Base-by-base conservation (phyloP, 1,140 invertebrate genomes). In the Kradibia gibbosae region DNA sequence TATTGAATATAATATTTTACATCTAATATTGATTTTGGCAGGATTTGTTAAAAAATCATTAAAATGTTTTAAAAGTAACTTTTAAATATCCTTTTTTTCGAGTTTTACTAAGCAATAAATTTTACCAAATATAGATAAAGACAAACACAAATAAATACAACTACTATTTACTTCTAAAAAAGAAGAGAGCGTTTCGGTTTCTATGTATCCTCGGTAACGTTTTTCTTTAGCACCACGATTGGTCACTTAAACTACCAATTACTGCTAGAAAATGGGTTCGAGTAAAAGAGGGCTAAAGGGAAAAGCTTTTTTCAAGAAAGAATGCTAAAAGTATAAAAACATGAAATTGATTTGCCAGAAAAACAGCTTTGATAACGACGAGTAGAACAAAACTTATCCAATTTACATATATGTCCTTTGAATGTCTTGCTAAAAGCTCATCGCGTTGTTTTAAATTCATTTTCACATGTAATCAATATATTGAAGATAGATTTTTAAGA, bases 231-330 rank as follows among this genome's bases (percentile, higher is more conserved):
- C 22, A 22, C 39, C 34, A 20, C 13, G 17, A 55, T 79, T 55
- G 53, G 34, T 39, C 76, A 72, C 34, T 79, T 71, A 57, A 42
- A 36, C 65, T 57, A 78, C 39, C 57, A 57, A 67, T 78, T 67
- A 17, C 8, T 1, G 42, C 1, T 25, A 48, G 17, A 65, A 45
- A 65, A 77, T 13, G 11, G 11, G n/a, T 34, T 50, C 15, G 28
- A 39, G 10, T 39, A 57, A 36, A 25, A 67, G 42, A 78, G 31
- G n/a, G n/a, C 4, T 31, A 45, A 0, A 75, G 53, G 31, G 10
- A 1, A 10, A 4, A 20, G 62, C 48, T 22, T 70, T 78, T 79
- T 22, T 20, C 5, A 25, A 17, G 39, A 13, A 55, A 78, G 13
- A 20, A 57, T 11, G 20, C 15, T 55, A 28, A 65, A 71, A 42